Conservation (phyloP, 2,113 vertebrate species). For the Otis tarda region DNA sequence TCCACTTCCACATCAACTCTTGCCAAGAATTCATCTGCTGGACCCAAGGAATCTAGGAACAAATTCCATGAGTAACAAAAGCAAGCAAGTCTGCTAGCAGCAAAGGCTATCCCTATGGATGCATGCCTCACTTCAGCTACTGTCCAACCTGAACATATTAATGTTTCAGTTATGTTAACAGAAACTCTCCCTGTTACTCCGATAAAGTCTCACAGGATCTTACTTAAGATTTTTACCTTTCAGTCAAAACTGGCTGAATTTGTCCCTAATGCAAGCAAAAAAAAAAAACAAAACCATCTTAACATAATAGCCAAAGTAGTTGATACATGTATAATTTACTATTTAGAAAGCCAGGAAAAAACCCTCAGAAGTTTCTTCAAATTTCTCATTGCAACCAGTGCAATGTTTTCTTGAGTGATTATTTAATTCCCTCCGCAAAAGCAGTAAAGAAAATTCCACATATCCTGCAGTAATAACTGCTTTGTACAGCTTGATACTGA, state of each 20-base stretch:
- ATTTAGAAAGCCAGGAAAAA: neutral
- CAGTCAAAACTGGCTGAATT: neutral
- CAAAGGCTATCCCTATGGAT: neutral
- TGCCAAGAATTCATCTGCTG: slow-evolving; percentile 86
- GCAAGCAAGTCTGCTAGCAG: neutral
- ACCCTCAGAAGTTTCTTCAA: neutral
- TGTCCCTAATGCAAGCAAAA: neutral
- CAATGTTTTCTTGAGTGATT: neutral
- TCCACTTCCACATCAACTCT: slow-evolving; percentile 93
- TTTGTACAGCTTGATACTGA: neutral
- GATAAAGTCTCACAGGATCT: neutral
- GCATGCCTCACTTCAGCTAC: neutral
- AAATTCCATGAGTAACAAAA: neutral
- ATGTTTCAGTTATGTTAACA: neutral
- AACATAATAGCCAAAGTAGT: neutral
- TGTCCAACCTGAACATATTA: neutral
- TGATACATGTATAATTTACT: neutral
- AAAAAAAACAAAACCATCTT: neutral
- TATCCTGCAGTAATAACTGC: neutral
- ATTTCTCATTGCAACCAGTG: neutral
- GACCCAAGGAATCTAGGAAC: slow-evolving; percentile 79
- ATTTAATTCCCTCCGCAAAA: neutral
- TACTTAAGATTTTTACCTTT: neutral
- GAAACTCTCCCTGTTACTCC: neutral
- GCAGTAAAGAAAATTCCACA: neutral